phyloP scores from a whole-genome alignment of 2,888 invertebrate species.

The Eugnorisma glareosa region DNA sequence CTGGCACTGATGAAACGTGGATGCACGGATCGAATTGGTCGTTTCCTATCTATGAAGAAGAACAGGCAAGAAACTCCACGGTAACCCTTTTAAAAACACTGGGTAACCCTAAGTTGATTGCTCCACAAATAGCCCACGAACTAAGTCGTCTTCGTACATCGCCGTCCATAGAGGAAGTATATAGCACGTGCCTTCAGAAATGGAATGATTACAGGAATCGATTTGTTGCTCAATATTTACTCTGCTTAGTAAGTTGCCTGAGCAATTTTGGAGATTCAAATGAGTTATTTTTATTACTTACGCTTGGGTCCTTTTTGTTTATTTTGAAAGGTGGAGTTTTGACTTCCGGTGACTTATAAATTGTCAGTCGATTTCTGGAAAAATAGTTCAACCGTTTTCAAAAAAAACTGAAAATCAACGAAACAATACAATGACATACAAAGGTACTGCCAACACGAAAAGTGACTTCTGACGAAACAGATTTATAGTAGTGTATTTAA shows the following conservation, averaged over 20 bases:
- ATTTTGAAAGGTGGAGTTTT: conserved; percentile 6
- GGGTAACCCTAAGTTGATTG: conserved; percentile 58
- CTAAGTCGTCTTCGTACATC: conserved; percentile 60
- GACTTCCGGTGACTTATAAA: neutral
- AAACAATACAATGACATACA: neutral
- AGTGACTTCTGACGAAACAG: neutral
- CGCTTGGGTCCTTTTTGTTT: conserved; percentile 16
- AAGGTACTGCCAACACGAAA: neutral
- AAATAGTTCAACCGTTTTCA: neutral
- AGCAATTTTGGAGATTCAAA: conserved; percentile 21
- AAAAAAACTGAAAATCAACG: neutral
- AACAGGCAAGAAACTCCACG: neutral
- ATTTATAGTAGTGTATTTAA: neutral
- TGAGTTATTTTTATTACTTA: conserved; percentile 35
- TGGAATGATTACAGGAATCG: conserved; percentile 67
- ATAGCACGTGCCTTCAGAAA: conserved; percentile 62
- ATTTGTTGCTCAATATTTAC: conserved; percentile 62
- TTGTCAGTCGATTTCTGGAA: neutral
- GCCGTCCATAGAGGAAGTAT: conserved; percentile 61
- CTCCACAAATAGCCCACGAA: conserved; percentile 60
- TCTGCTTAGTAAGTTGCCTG: conserved; percentile 34
- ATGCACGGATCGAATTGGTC: neutral
- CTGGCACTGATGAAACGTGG: neutral
- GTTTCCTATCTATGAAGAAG: neutral
- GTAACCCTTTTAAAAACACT: neutral